A percentile compares a stretch with the other conserved stretches of the same genome.
Evolutionary conservation across 2,113 vertebrate genomes (phyloP).

Genomic region (Helogale parvula): DNA sequence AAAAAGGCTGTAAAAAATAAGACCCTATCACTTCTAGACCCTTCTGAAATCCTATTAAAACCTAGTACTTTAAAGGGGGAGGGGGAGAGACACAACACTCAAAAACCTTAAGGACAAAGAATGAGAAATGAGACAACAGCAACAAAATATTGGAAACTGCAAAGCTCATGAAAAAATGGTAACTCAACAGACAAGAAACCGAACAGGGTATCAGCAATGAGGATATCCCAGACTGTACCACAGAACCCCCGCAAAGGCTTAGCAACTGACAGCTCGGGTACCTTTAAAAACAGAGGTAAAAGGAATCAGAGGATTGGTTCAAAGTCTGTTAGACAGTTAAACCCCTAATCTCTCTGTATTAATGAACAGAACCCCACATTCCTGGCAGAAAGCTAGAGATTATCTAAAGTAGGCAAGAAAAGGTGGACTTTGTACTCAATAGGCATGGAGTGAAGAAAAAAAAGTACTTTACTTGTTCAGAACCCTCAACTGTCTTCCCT

Average conservation of each 20-base stretch:
- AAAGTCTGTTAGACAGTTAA: background rate
- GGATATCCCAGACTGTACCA: background rate
- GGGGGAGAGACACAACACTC: accelerated
- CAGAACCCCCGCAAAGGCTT: background rate
- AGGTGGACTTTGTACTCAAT: background rate
- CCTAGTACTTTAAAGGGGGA: background rate
- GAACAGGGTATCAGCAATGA: background rate
- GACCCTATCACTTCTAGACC: background rate
- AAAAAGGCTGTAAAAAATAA: background rate
- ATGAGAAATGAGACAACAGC: background rate
- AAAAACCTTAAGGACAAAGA: background rate
- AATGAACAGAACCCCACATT: background rate
- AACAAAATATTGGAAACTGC: background rate
- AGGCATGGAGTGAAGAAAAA: background rate
- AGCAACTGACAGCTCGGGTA: background rate
- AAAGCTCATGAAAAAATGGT: background rate
- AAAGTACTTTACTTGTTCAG: background rate
- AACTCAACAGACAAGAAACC: background rate
- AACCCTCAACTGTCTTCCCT: background rate
- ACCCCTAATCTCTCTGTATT: background rate
- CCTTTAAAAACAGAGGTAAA: background rate
- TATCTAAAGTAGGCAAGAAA: background rate
- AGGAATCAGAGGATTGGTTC: background rate
- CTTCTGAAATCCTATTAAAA: conserved; percentile 15
- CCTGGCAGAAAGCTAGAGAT: background rate